These are phyloP conservation scores for Isichthys henryi DNA, from an alignment of 2,113 vertebrate genomes.

Conservation along the genomic window DNA sequence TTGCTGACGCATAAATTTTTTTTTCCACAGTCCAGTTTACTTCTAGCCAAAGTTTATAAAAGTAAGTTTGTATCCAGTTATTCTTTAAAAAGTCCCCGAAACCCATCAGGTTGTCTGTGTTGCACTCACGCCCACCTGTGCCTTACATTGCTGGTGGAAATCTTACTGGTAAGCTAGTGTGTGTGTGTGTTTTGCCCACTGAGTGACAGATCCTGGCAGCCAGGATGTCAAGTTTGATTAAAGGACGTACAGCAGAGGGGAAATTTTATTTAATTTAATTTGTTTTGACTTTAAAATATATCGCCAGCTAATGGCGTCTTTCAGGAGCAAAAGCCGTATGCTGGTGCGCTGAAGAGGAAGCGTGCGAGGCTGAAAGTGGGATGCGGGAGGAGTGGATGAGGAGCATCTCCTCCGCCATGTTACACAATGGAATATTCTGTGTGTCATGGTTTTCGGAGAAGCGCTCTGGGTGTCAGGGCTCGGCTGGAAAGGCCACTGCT, in stretches of 20 bases:
- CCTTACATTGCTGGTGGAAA: not conserved
- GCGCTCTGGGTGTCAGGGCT: not conserved
- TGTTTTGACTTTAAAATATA: not conserved
- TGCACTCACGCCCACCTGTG: not conserved
- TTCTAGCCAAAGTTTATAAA: not conserved
- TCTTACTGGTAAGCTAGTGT: not conserved
- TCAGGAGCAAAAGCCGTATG: not conserved
- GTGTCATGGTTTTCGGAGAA: not conserved
- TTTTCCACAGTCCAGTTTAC: not conserved
- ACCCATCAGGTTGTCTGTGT: not conserved
- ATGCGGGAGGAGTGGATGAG: not conserved
- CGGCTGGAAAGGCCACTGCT: not conserved
- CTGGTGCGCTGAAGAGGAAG: not conserved
- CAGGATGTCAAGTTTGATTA: not conserved
- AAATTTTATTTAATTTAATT: not conserved
- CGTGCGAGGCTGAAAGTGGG: not conserved
- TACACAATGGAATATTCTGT: not conserved
- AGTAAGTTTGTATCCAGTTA: not conserved
- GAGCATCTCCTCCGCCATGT: not conserved
- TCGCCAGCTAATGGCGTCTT: not conserved
- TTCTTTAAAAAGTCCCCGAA: not conserved
- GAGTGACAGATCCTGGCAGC: not conserved
- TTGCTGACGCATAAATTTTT: not conserved
- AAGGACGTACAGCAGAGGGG: not conserved
- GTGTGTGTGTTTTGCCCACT: not conserved